A percentile compares a stretch with the other conserved stretches of the same genome.
Conservation (phyloP, 2,797 vertebrate species). For the Sphenodon punctatus region DNA sequence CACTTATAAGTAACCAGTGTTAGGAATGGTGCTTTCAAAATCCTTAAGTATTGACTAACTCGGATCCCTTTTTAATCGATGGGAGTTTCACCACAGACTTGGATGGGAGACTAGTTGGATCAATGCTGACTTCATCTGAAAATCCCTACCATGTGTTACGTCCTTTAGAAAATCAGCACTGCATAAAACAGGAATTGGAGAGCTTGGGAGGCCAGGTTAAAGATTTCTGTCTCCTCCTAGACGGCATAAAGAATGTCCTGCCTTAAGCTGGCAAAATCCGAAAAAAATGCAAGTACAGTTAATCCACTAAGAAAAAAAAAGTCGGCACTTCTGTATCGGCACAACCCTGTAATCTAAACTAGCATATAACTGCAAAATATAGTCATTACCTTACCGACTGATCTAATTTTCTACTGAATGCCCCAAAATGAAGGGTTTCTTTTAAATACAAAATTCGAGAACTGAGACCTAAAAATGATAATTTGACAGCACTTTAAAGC, state of each 20-base stretch:
- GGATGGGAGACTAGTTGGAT: background rate
- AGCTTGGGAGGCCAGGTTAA: constrained; percentile 48
- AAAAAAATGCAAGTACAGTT: constrained; percentile 16
- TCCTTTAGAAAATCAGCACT: too few species aligned
- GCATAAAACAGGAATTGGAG: too few species aligned
- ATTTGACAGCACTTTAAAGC: constrained; percentile 62
- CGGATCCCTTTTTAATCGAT: constrained; percentile 44
- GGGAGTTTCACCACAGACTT: constrained; percentile 48
- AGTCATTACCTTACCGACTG: constrained; percentile 53
- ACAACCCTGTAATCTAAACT: constrained; percentile 40
- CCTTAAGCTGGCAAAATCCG: constrained; percentile 26
- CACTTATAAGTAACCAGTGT: background rate
- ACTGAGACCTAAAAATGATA: constrained; percentile 31
- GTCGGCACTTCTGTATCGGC: background rate
- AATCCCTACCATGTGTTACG: too few species aligned
- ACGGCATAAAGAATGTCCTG: constrained; percentile 5
- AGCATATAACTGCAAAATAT: constrained; percentile 45
- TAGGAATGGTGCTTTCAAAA: constrained; percentile 49
- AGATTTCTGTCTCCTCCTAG: constrained; percentile 41
- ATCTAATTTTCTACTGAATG: constrained; percentile 52
- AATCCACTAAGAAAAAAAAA: constrained; percentile 9
- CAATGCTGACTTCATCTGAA: too few species aligned
- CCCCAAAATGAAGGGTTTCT: constrained; percentile 62
- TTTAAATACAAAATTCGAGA: constrained; percentile 49
- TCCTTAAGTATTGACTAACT: constrained; percentile 51